A percentile compares a stretch with the other conserved stretches of the same genome.
phyloP scores from a whole-genome alignment of 1,140 invertebrate species.

The Tribolium madens region DNA sequence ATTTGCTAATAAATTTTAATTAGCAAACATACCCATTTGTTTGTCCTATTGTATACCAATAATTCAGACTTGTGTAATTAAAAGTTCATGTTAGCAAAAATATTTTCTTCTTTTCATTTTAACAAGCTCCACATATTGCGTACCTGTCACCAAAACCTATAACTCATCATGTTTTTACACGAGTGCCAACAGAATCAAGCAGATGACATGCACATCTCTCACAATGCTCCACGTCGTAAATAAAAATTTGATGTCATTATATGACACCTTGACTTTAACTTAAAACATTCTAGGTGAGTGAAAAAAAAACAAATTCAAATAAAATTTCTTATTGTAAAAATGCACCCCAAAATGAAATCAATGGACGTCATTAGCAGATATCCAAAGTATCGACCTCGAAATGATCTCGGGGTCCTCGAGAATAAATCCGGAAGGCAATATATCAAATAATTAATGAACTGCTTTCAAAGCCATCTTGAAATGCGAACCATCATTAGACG shows the following conservation, averaged over 20 bases:
- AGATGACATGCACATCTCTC: conserved; percentile 15
- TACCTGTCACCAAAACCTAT: conserved; percentile 14
- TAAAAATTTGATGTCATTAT: conserved; percentile 32
- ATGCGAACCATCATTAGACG: no score
- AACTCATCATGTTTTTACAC: conserved; percentile 9
- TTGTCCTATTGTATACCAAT: no score
- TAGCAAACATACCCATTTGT: no score
- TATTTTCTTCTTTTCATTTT: neutral
- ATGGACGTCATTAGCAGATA: neutral
- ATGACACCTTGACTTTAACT: neutral
- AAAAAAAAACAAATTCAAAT: neutral
- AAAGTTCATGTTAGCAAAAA: no score
- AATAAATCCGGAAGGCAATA: conserved; percentile 9
- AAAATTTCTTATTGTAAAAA: neutral
- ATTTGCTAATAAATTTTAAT: no score
- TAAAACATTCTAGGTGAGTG: neutral
- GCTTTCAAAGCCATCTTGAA: neutral
- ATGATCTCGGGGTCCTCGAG: conserved; percentile 6
- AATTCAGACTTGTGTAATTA: no score
- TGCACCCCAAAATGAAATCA: no score
- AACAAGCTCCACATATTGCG: neutral
- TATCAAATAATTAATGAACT: conserved; percentile 33
- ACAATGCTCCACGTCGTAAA: conserved; percentile 10
- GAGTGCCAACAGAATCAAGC: conserved; percentile 7
- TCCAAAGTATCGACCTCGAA: neutral